A percentile compares a stretch with the other conserved stretches of the same genome.
Evolutionary conservation across 2,797 vertebrate genomes (phyloP).

Genomic region (Momotus momota): DNA sequence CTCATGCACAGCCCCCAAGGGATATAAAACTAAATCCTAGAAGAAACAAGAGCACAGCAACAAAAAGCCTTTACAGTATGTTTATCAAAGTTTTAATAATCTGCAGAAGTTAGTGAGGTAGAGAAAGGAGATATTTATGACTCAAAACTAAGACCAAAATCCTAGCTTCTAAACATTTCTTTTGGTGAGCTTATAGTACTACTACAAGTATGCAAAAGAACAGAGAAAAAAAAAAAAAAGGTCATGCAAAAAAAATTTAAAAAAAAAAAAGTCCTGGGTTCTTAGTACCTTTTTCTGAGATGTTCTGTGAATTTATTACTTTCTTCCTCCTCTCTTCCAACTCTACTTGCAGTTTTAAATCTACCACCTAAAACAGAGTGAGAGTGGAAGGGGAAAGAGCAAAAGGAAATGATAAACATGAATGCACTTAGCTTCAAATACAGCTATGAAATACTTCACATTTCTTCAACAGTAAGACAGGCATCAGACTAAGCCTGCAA

Average conservation of each 20-base stretch:
- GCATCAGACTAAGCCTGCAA: not conserved
- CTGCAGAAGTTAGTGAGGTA: not conserved
- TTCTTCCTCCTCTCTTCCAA: constrained; percentile 87
- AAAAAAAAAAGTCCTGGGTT: not conserved
- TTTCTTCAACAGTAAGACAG: not conserved
- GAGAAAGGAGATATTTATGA: not conserved
- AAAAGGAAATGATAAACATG: not conserved
- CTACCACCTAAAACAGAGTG: constrained; percentile 82
- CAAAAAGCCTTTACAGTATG: not conserved
- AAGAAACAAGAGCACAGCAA: not conserved
- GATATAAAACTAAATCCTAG: not conserved
- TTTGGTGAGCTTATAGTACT: not conserved
- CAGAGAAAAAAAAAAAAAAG: not conserved
- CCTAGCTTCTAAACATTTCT: not conserved
- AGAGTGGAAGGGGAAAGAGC: not conserved
- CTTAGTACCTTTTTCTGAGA: constrained; percentile 79
- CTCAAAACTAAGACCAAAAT: not conserved
- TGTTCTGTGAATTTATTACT: constrained; percentile 81
- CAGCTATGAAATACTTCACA: not conserved
- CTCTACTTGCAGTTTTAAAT: constrained; percentile 90
- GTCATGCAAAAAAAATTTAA: not conserved
- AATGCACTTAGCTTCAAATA: not conserved
- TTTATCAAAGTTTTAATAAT: not conserved
- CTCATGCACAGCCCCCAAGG: not conserved
- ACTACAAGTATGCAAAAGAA: not conserved